Percentiles rank a stretch among this genome's conserved stretches.
Evolutionary conservation across 2,797 vertebrate species (phyloP).

Genomic region (Zalophus californianus): DNA sequence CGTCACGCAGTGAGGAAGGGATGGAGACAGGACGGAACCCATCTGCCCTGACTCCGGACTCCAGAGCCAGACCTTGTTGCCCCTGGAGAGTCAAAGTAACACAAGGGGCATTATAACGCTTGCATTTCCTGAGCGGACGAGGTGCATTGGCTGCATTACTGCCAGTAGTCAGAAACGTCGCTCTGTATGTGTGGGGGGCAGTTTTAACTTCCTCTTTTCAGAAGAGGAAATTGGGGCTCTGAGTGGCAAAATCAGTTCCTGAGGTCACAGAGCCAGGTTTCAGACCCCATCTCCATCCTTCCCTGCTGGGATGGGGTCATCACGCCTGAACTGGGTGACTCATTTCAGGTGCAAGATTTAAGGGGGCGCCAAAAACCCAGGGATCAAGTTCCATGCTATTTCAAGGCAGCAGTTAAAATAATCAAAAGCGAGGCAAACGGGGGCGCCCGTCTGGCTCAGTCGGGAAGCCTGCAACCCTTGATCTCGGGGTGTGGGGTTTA

Average conservation of each 20-base stretch:
- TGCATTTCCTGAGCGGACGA: fast-evolving
- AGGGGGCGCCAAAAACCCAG: fast-evolving
- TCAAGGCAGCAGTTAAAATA: neutral
- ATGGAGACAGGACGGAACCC: neutral
- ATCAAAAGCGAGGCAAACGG: neutral
- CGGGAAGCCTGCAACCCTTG: neutral
- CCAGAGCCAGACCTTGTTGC: neutral
- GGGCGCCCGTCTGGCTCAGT: neutral
- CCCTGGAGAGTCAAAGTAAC: neutral
- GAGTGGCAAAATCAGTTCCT: neutral
- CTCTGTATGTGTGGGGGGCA: neutral
- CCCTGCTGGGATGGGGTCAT: fast-evolving
- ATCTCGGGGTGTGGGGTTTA: neutral
- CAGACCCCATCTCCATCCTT: fast-evolving
- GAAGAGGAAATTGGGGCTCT: neutral
- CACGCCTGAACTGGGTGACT: fast-evolving
- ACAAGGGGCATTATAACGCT: fast-evolving
- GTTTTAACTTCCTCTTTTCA: neutral
- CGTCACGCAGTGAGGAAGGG: neutral
- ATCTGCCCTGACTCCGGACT: neutral
- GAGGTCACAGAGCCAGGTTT: neutral
- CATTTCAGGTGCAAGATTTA: no score
- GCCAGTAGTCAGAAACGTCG: neutral
- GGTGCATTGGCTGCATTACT: fast-evolving
- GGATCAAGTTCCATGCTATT: neutral